Conservation (phyloP, 2,797 vertebrate genomes). For the Pangasius macronema region DNA sequence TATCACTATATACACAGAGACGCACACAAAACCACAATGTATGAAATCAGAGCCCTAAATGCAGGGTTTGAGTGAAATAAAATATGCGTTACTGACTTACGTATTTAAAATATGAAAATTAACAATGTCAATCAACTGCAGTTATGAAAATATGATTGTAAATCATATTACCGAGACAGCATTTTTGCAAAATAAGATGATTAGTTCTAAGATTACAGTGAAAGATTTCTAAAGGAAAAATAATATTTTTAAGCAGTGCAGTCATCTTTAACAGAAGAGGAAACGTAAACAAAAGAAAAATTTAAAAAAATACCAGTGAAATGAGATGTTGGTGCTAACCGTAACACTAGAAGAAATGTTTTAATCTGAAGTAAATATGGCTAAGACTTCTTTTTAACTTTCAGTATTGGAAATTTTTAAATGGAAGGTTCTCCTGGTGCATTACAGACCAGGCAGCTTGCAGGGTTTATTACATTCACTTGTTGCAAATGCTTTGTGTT, state of each 20-base stretch:
- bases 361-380: constrained; percentile 27
- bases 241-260: constrained; percentile 1
- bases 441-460: background rate
- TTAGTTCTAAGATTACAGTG: constrained; percentile 32
- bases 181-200: constrained; percentile 34
- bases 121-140: background rate
- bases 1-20: constrained; percentile 17
- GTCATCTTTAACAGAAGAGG: background rate
- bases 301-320: background rate
- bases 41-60: constrained; percentile 29
- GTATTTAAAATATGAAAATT: constrained; percentile 19
- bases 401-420: background rate
- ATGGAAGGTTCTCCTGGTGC: background rate
- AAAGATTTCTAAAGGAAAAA: constrained; percentile 8
- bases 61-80: background rate
- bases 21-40: constrained; percentile 43
- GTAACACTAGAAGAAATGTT: constrained; percentile 19
- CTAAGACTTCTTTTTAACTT: background rate
- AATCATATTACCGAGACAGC: constrained; percentile 33
- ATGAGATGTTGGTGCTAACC: constrained; percentile 18
- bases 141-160: constrained; percentile 35
- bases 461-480: background rate
- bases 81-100: background rate
- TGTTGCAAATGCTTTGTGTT: background rate
- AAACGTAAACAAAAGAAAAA: constrained; percentile 24